Conservation (phyloP, 2,113 vertebrate species). For the Vombatus ursinus region DNA sequence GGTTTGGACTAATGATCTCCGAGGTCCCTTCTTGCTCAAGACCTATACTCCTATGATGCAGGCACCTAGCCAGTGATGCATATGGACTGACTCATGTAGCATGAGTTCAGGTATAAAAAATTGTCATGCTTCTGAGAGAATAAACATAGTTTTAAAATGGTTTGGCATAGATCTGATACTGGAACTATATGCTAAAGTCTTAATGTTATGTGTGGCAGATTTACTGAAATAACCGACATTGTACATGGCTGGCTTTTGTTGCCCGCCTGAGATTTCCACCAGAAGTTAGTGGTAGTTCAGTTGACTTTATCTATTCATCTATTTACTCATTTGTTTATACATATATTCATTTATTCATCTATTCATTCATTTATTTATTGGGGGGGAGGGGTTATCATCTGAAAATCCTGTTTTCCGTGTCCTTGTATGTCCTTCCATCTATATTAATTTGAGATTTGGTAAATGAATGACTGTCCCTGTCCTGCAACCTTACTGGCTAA, state of each 20-base stretch:
- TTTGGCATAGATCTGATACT: background rate
- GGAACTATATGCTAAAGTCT: background rate
- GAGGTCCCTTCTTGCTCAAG: too few species aligned
- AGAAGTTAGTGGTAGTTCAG: background rate
- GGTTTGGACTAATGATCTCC: background rate
- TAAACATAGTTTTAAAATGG: background rate
- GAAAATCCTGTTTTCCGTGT: constrained; percentile 1
- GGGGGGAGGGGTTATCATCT: constrained; percentile 17
- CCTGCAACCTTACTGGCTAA: background rate
- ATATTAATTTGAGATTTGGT: background rate
- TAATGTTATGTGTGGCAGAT: background rate
- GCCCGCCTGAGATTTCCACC: background rate
- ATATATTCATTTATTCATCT: too few species aligned
- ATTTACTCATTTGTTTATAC: too few species aligned
- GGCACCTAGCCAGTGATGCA: background rate
- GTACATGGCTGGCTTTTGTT: background rate
- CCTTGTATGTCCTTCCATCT: background rate
- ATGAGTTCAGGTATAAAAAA: background rate
- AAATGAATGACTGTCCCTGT: background rate
- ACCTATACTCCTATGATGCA: background rate
- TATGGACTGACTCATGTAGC: background rate
- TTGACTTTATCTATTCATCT: background rate
- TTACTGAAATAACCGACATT: background rate
- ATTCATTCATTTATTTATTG: background rate
- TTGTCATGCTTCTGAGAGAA: background rate